These are phyloP conservation scores for Lepidochrysops patricia DNA, from an alignment of 2,888 invertebrate species.

Conservation along the genomic window DNA sequence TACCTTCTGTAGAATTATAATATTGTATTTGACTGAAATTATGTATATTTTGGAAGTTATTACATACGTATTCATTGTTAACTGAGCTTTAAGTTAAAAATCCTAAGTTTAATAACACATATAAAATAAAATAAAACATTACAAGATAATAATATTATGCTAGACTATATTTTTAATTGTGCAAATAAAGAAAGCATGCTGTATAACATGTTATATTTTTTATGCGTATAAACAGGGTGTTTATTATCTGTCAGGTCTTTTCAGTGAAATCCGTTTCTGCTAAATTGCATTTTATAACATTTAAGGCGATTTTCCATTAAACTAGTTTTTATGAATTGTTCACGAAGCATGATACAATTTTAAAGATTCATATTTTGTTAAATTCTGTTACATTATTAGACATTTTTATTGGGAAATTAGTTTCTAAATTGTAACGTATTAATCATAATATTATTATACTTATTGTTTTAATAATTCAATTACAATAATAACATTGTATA, in stretches of 20 bases:
- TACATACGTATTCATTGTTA: too few relatives aligned
- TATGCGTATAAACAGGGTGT: neutral
- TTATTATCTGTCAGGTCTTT: neutral
- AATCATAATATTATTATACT: neutral
- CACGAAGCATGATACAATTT: neutral
- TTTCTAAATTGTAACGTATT: neutral
- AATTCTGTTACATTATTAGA: too few relatives aligned
- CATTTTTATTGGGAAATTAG: too few relatives aligned
- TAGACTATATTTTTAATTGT: neutral
- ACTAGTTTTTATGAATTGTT: neutral
- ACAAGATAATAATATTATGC: too few relatives aligned
- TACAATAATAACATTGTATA: too few relatives aligned
- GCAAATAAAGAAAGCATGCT: neutral
- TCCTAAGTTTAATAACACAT: too few relatives aligned
- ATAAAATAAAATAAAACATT: too few relatives aligned
- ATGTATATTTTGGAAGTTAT: too few relatives aligned
- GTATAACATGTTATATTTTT: neutral
- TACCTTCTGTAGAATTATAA: too few relatives aligned
- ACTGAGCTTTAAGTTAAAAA: too few relatives aligned
- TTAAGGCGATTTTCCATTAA: neutral
- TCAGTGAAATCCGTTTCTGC: neutral
- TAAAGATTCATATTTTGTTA: neutral
- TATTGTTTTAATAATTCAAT: neutral
- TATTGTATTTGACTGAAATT: too few relatives aligned
- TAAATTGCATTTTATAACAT: conserved; percentile 1